phyloP scores from a whole-genome alignment of 2,113 vertebrate species.

The Scomber colias region DNA sequence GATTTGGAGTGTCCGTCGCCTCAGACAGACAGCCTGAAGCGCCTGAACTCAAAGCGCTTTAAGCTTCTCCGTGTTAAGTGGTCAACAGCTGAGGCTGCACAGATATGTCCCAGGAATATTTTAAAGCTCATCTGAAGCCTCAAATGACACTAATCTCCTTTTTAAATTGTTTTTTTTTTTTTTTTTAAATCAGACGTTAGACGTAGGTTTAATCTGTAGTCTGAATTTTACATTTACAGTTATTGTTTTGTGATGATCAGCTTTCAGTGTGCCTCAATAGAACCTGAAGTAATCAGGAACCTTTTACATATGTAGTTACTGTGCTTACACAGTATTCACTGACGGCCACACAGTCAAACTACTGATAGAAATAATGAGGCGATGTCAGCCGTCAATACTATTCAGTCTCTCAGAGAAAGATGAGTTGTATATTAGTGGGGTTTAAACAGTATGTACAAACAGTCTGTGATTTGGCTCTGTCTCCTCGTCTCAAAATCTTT shows the following conservation, averaged over 20 bases:
- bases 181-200: not conserved
- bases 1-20: not conserved
- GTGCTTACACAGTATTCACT: slow-evolving; percentile 9
- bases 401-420: not conserved
- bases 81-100: not conserved
- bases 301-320: not conserved
- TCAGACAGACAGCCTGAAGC: not conserved
- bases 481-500: slow-evolving; percentile 26
- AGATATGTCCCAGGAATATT: not conserved
- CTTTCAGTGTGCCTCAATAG: too few species aligned
- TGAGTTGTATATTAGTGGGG: slow-evolving; percentile 24
- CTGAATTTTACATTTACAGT: not conserved
- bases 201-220: not conserved
- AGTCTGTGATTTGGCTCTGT: slow-evolving; percentile 46
- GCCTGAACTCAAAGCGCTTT: not conserved
- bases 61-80: not conserved
- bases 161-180: too few species aligned
- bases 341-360: not conserved
- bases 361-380: not conserved
- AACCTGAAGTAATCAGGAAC: not conserved
- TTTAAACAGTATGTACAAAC: slow-evolving; percentile 67
- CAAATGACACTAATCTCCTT: not conserved
- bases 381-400: not conserved
- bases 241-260: not conserved
- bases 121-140: too few species aligned